Evolutionary conservation across 2,797 vertebrate genomes (phyloP), one percentile per base, ranked within the genome.

Genomic region (Scleropages formosus): DNA sequence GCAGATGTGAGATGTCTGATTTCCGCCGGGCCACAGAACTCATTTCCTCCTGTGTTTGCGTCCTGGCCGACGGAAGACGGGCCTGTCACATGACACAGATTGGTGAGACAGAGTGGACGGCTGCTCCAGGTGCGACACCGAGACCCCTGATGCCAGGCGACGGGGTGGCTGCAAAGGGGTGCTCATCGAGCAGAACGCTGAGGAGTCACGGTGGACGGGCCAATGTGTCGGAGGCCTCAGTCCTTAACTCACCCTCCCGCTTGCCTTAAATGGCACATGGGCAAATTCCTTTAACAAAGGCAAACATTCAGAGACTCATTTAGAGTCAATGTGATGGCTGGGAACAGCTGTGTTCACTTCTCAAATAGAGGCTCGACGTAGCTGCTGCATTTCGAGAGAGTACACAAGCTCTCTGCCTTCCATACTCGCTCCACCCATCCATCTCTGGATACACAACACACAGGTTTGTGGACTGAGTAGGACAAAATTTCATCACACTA

Each of bases 231-330:
- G 82, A 87, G 85, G 81, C 61, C 73, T 79, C 80, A 84, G 67
- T 78, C 78, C 8, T 73, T 79, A 80, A 80, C 10, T 56, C 46
- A 53, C 51, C 31, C 49, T 27, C 49, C 24, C 70, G 53, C 70
- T 24, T 15, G 53, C 84, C 83, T 83, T 74, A 90, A 88, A 86
- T 90, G 89, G 88, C 91, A 91, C 87, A 87, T 84, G 84, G 81
- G 82, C 78, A 89, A 90, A 92, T 92, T 88, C 84, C 87, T 86
- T 88, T 90, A 91, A 92, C 85, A 87, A 89, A 85, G 81, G 20
- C 61, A 9, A 8, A 24, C 4, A 12, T 24, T 49, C 26, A 47
- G 58, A 20, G 46, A 49, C 22, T 1, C 20, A 51, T 31, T 20
- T 26, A 62, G 22, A 31, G 24, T 11, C 11, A 22, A 24, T 6